Base-by-base conservation (phyloP, 2,113 vertebrate species). In the Daubentonia madagascariensis region DNA sequence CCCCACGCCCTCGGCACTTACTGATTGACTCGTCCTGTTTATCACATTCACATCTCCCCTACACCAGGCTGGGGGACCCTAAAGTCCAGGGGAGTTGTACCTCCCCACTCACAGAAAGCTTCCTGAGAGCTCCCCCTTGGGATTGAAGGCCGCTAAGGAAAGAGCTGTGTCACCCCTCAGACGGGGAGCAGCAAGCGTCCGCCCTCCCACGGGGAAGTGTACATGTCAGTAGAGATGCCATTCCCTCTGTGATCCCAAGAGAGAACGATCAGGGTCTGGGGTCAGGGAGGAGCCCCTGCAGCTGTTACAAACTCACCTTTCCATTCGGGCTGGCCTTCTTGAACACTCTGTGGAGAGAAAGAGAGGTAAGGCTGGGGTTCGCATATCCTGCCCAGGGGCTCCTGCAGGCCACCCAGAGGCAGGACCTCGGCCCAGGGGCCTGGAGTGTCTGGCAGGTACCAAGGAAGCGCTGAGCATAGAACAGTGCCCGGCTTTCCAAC, bases 301-400 rank as follows among this genome's bases (percentile, higher is more conserved):
- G 23, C 35, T 40, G 10, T 5, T 35, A 5, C 8, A 59, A 23
- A 97, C 98, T 98, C 96, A 98, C 98, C 98, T 98, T 98, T 79
- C 98, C 98, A 98, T 99, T 99, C 2, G 99, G 99, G 97, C 99
- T 99, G 35, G 99, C 99, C 94, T 99, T 99, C 98, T 99, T 99
- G 98, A 99, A 99, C 48, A 99, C 99, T 96, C 99, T 99, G 98
- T 76, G 98, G 96, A 96, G 57, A 97, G 63, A 98, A 75, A 97
- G 76, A 78, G 89, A 84, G 37, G 32, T 16, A 81, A 89, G 89
- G n/a, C 37, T 20, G 20, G 37, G 5, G 78, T 96, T 30, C 96
- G 73, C 14, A 2, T 4, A 52, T 25, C 35, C 59, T 1, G 1
- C 54, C 20, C 22, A 8, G 37, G 17, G 13, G 16, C 23, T 78